phyloP scores from a whole-genome alignment of 2,797 vertebrate genomes.

The Pantherophis vulpinus region DNA sequence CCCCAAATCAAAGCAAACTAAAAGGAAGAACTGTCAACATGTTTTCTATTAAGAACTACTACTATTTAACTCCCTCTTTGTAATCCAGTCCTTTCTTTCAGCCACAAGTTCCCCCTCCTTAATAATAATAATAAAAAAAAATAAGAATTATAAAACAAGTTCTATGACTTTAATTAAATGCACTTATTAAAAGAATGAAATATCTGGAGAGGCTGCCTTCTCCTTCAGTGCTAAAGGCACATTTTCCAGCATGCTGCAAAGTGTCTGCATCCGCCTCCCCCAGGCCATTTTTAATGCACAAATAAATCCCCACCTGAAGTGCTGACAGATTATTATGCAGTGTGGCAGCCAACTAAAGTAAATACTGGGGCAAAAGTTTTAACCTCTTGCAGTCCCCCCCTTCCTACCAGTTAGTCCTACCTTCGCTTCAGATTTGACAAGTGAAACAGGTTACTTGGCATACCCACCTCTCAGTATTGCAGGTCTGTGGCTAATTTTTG shows the following conservation, averaged over 20 bases:
- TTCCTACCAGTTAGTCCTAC: slow-evolving; percentile 3
- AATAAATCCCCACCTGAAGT: slow-evolving; percentile 82
- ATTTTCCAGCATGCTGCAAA: slow-evolving; percentile 75
- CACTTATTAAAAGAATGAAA: slow-evolving; percentile 76
- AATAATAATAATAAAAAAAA: slow-evolving; percentile 59
- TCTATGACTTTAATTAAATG: slow-evolving; percentile 83
- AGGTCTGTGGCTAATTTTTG: neutral
- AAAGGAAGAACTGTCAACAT: slow-evolving; percentile 42
- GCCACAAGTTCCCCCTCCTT: slow-evolving; percentile 51
- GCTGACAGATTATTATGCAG: slow-evolving; percentile 80
- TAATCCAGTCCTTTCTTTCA: slow-evolving; percentile 48
- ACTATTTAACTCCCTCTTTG: slow-evolving; percentile 48
- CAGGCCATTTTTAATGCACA: slow-evolving; percentile 78
- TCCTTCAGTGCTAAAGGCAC: slow-evolving; percentile 66
- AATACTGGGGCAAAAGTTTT: slow-evolving; percentile 72
- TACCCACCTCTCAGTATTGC: neutral
- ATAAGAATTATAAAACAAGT: slow-evolving; percentile 67
- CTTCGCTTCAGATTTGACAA: fast-evolving
- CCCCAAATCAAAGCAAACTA: slow-evolving; percentile 27
- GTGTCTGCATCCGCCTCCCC: slow-evolving; percentile 76
- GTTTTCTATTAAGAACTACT: slow-evolving; percentile 51
- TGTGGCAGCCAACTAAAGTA: slow-evolving; percentile 72
- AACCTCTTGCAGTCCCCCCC: slow-evolving; percentile 71
- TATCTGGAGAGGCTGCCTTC: slow-evolving; percentile 71
- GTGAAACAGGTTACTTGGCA: neutral